Base-by-base conservation (phyloP, 2,113 vertebrate species). In the Corvus moneduloides region DNA sequence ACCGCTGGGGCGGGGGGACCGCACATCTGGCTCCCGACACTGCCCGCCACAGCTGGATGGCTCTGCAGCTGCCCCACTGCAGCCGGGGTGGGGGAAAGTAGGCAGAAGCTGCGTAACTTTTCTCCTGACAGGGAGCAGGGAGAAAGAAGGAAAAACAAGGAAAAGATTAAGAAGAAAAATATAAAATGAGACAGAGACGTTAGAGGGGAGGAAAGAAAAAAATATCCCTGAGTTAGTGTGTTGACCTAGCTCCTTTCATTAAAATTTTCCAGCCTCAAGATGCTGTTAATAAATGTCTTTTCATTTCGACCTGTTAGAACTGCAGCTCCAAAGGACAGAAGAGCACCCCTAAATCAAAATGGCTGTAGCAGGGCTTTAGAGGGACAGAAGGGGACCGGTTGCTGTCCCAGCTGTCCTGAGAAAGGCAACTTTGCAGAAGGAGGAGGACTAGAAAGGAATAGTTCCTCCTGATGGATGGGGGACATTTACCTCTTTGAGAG, bases 81-180 rank as follows among this genome's bases (percentile, higher is more conserved):
- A 28, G 52, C 18, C 2, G 6, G 10, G 16, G 9, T 1, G 12
- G 20, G 48, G 33, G 7, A 24, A 7, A 37, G 56, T 9, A 35
- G 1, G 10, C 58, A 43, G 49, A 19, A 26, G 10, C 10, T 17
- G n/a, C 11, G 51, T 10, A 93, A 93, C 80, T 96, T 93, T 89
- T 51, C 10, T 80, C 1, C 0, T 24, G 6, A 23, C 3, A 2
- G 13, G 58, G 39, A 76, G 15, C 3, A 18, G 24, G 22, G 21
- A 49, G 44, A 39, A 55, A 59, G 39, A 35, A 27, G 49, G 22
- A 9, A 67, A 48, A 76, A 26, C 5, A n/a, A 48, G 19, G 30
- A 4, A 18, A 54, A 2, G 5, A 2, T 44, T 43, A 2, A 4
- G 22, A 10, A 46, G 11, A 2, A 10, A 6, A 4, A 13, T 4